Base-by-base conservation (phyloP, 1,140 invertebrate species). In the Ceratosolen solmsi region DNA sequence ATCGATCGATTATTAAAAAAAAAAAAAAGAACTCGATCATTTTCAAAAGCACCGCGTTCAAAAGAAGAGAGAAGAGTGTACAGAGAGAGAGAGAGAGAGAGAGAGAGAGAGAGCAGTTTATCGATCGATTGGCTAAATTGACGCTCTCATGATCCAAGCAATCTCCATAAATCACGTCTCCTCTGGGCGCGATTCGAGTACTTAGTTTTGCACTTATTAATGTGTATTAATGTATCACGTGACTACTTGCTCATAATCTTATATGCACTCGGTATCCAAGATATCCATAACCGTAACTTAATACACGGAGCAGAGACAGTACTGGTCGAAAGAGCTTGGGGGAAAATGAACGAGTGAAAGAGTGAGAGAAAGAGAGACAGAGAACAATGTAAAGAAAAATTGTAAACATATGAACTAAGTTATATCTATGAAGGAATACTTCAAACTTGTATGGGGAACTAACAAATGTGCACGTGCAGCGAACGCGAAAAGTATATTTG, bases 261-360 rank as follows among this genome's bases (percentile, higher is more conserved):
- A 22, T 75, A 58, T 38, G 54, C 73, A 25, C 30, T 27, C 15
- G 27, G 63, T n/a, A 73, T 65, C 9, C 38, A 25, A 73, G 20
- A 11, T 15, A n/a, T 22, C 80, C 63, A 81, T 81, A 76, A 81
- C 36, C 73, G 49, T 81, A 81, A 81, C 68, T 75, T 81, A 81
- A 81, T 81, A 76, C 75, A 75, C 11, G 7, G 22, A 46, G 30
- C 46, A 5, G 54, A 25, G 30, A 78, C 5, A 17, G 5, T 46
- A 46, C 41, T 27, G 54, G n/a, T 54, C 9, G 58, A 27, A 60
- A n/a, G n/a, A n/a, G n/a, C n/a, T n/a, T n/a, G n/a, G n/a, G n/a
- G n/a, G n/a, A 7, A 22, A 65, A 65, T 5, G 33, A 1, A 9
- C n/a, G n/a, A n/a, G 27, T 36, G 3, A 25, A 11, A 25, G 51